phyloP scores from a whole-genome alignment of 1,140 invertebrate genomes.

The Megathymus violae region DNA sequence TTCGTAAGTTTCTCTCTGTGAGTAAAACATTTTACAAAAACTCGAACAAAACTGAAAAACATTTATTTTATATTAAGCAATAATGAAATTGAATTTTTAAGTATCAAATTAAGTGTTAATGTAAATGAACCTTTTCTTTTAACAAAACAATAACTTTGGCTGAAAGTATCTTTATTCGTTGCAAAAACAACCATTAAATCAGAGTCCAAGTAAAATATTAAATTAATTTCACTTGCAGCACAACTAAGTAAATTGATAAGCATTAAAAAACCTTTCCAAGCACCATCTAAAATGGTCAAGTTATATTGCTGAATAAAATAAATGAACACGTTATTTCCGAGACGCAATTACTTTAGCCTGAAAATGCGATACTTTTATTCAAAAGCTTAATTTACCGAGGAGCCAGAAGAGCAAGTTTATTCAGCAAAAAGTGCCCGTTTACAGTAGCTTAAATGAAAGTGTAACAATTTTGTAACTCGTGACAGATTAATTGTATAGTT shows the following conservation, averaged over 20 bases:
- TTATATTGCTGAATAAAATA: conserved; percentile 14
- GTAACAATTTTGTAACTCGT: conserved; percentile 17
- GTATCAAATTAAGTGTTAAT: background rate
- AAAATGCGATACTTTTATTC: conserved; percentile 25
- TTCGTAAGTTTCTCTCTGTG: no score
- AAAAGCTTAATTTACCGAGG: conserved; percentile 31
- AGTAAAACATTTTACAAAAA: no score
- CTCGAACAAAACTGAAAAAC: background rate
- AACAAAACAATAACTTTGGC: background rate
- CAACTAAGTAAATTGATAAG: background rate
- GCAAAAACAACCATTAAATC: no score
- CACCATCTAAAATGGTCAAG: background rate
- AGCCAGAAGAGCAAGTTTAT: conserved; percentile 26
- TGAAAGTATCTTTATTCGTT: no score
- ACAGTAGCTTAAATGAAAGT: conserved; percentile 4
- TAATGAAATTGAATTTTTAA: background rate
- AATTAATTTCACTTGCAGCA: background rate
- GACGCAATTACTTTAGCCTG: conserved; percentile 27
- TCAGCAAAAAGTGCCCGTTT: conserved; percentile 8
- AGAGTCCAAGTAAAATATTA: background rate
- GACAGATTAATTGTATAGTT: no score
- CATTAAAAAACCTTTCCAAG: conserved; percentile 2
- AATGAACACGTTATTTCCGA: conserved; percentile 28
- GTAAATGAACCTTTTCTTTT: background rate
- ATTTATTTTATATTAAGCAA: background rate